Percentiles rank a stretch among this genome's conserved stretches.
Evolutionary conservation across 2,888 invertebrate species (phyloP).

Genomic region (Alsophila aescularia): DNA sequence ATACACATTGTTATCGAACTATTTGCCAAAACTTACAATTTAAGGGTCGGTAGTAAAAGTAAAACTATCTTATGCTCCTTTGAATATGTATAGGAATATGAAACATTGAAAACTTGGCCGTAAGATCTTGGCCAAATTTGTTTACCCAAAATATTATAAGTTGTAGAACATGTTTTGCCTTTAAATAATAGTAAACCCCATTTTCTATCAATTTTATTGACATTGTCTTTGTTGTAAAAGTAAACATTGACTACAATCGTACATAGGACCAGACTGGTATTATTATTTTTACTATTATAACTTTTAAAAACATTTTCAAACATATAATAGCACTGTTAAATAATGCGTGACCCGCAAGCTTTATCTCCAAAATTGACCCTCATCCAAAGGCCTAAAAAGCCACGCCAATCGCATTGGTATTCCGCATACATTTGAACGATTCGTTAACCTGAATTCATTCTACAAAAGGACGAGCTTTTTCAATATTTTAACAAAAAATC

Average conservation of each 20-base stretch:
- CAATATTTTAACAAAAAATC: conserved; percentile 34
- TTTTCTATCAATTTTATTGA: not conserved
- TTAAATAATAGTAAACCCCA: not conserved
- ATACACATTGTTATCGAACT: not conserved
- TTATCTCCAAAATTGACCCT: not conserved
- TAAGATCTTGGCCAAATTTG: not conserved
- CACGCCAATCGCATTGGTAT: conserved; percentile 11
- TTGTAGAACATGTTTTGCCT: not conserved
- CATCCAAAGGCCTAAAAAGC: not conserved
- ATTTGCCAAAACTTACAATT: not conserved
- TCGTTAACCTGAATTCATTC: conserved; percentile 26
- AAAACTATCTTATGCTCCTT: not conserved
- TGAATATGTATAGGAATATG: not conserved
- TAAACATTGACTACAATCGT: not conserved
- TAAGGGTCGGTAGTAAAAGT: not conserved
- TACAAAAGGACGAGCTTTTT: conserved; percentile 21
- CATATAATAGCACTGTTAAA: no score
- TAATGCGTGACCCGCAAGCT: not conserved
- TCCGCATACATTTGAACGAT: conserved; percentile 23
- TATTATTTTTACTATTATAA: no score
- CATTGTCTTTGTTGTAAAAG: not conserved
- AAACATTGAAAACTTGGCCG: not conserved
- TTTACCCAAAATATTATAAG: not conserved
- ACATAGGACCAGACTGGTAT: no score
- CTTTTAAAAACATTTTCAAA: no score